Conservation (phyloP, 2,888 invertebrate genomes). For the Epistrophe eligans region DNA sequence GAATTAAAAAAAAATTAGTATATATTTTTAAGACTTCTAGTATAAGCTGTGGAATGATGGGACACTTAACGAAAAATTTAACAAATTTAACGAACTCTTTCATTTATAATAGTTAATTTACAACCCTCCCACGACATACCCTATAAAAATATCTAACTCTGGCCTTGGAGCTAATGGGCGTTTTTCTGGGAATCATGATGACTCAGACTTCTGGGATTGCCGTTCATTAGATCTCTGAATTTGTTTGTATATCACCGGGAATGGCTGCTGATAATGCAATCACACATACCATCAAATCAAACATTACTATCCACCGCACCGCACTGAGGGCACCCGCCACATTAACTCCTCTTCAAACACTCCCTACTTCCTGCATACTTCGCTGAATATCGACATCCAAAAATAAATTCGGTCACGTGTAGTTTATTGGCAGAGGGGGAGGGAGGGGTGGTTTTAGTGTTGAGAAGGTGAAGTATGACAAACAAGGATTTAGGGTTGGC, state of each 20-base stretch:
- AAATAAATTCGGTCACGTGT: conserved; percentile 41
- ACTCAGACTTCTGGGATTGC: conserved; percentile 43
- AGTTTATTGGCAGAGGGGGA: neutral
- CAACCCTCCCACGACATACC: neutral
- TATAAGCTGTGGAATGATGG: too few relatives aligned
- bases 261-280: conserved; percentile 68
- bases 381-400: conserved; percentile 41
- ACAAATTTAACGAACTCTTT: too few relatives aligned
- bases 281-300: conserved; percentile 43
- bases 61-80: too few relatives aligned
- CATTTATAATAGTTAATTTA: too few relatives aligned
- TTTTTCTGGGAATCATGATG: conserved; percentile 38
- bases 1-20: too few relatives aligned
- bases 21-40: too few relatives aligned
- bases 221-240: conserved; percentile 54
- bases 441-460: neutral
- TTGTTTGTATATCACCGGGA: conserved; percentile 47
- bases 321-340: neutral
- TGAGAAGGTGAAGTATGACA: conserved; percentile 7
- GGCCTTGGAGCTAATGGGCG: conserved; percentile 6
- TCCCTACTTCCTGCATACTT: neutral
- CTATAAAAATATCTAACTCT: neutral
- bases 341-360: neutral
- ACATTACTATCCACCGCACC: neutral
- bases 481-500: conserved; percentile 3